Evolutionary conservation across 2,113 vertebrate species (phyloP).

Genomic region (Ariopsis seemanni): DNA sequence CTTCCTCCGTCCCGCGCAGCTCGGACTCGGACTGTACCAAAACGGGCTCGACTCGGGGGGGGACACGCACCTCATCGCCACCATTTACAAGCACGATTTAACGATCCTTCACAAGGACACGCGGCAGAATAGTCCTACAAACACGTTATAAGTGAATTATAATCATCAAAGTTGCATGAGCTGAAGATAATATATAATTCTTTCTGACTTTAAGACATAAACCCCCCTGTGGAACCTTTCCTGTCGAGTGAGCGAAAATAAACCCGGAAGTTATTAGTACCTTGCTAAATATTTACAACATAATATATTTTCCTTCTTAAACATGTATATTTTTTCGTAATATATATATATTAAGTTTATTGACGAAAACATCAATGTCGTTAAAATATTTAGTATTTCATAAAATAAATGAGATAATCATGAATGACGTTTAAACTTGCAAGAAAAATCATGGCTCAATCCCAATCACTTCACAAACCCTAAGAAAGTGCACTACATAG

Average conservation of each 20-base stretch:
- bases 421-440: background rate
- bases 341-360: background rate
- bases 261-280: slow-evolving; percentile 15
- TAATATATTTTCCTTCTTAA: background rate
- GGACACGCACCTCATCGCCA: background rate
- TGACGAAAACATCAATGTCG: too few relatives aligned
- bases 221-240: background rate
- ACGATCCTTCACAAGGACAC: background rate
- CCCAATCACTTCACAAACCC: background rate
- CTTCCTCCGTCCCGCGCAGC: slow-evolving; percentile 48
- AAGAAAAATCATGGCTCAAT: background rate
- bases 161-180: background rate
- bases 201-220: accelerated
- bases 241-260: background rate
- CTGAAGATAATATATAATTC: background rate
- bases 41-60: background rate
- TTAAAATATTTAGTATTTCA: background rate
- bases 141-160: background rate
- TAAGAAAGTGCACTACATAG: background rate
- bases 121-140: too few relatives aligned
- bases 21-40: slow-evolving; percentile 42
- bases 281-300: background rate
- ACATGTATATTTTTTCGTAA: too few relatives aligned
- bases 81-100: background rate
- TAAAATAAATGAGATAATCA: background rate